These are phyloP conservation scores for Penelope pileata DNA, from an alignment of 2,113 vertebrate genomes.

Conservation along the genomic window DNA sequence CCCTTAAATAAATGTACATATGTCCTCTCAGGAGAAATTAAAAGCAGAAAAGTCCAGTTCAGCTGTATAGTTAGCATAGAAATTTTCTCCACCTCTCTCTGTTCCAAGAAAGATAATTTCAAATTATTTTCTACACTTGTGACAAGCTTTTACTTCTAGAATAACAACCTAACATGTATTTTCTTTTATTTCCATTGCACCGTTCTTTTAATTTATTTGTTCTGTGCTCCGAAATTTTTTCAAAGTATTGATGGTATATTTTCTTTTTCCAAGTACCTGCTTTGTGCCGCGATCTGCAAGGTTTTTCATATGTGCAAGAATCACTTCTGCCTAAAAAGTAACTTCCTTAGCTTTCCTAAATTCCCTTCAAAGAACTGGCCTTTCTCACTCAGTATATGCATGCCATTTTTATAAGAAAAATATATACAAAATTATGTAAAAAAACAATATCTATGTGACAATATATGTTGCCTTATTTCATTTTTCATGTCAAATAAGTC, in stretches of 20 bases:
- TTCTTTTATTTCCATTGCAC: neutral
- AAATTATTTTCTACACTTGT: neutral
- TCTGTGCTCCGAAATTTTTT: neutral
- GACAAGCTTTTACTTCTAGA: neutral
- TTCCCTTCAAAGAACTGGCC: neutral
- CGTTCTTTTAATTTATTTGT: neutral
- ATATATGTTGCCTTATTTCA: neutral
- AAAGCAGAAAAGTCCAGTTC: neutral
- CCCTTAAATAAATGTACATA: neutral
- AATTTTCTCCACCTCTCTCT: neutral
- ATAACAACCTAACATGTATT: neutral
- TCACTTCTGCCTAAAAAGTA: neutral
- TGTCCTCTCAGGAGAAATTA: neutral
- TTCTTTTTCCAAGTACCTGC: neutral
- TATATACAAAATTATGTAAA: neutral
- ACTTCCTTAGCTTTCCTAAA: neutral
- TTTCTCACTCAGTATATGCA: neutral
- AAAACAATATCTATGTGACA: neutral
- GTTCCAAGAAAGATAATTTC: neutral
- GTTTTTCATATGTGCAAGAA: neutral
- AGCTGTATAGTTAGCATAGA: neutral
- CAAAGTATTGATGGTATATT: neutral
- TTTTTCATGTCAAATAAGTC: neutral
- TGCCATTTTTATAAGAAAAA: neutral
- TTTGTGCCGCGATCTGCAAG: neutral